Conservation (phyloP, 2,888 invertebrate species). For the Bembecia ichneumoniformis region DNA sequence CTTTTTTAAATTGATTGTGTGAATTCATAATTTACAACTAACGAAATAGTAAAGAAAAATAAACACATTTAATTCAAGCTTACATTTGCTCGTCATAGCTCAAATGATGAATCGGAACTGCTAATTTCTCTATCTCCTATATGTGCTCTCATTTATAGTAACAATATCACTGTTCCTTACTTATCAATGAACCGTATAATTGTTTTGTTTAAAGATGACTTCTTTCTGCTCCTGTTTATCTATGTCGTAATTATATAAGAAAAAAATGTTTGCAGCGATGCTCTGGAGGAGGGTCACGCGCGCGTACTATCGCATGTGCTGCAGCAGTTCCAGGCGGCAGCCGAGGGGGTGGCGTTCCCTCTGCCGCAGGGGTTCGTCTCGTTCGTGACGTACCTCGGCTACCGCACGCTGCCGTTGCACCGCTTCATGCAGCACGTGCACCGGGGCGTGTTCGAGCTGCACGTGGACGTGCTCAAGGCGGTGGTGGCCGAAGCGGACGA, state of each 20-base stretch:
- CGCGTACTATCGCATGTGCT: conserved; percentile 82
- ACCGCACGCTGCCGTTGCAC: conserved; percentile 81
- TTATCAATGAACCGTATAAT: background rate
- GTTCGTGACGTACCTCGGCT: conserved; percentile 90
- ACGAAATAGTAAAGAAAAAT: no score
- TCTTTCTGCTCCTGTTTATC: no score
- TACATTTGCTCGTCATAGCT: no score
- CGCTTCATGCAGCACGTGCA: conserved; percentile 88
- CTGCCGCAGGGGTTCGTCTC: conserved; percentile 90
- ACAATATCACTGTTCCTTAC: no score
- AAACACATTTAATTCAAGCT: no score
- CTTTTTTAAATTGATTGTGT: no score
- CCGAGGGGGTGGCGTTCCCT: conserved; percentile 82
- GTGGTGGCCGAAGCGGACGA: conserved; percentile 72
- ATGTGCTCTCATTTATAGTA: no score
- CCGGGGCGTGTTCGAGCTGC: conserved; percentile 86
- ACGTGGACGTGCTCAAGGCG: conserved; percentile 89
- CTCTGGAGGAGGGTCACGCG: conserved; percentile 78
- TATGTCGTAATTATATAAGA: no score
- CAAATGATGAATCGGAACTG: no score
- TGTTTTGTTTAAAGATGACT: no score
- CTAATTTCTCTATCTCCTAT: no score
- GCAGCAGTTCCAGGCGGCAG: conserved; percentile 86
- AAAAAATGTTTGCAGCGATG: conserved; percentile 77
- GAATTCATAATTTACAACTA: no score